Percentiles rank a stretch among this genome's conserved stretches.
These are phyloP conservation scores for Salminus brasiliensis DNA, from an alignment of 2,113 vertebrate species.

Conservation along the genomic window DNA sequence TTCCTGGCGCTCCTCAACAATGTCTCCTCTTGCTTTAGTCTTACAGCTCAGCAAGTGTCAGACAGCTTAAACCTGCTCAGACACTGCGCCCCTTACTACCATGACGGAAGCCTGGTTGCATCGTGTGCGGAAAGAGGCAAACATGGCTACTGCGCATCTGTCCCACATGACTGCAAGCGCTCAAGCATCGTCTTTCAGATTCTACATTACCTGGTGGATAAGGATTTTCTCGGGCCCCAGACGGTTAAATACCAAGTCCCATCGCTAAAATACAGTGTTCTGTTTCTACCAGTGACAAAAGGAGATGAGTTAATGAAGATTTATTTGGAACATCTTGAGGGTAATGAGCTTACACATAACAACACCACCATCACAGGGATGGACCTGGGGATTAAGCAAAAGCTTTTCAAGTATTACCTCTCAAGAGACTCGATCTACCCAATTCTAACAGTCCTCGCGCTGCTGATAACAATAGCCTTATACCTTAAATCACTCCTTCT, in stretches of 20 bases:
- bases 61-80: slow-evolving; percentile 87
- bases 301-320: slow-evolving; percentile 90
- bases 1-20: slow-evolving; percentile 92
- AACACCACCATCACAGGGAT: slow-evolving; percentile 93
- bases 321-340: slow-evolving; percentile 87
- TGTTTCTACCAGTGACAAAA: slow-evolving; percentile 89
- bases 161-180: slow-evolving; percentile 87
- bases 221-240: slow-evolving; percentile 93
- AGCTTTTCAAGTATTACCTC: slow-evolving; percentile 90
- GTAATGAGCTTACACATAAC: slow-evolving; percentile 84
- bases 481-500: slow-evolving; percentile 91
- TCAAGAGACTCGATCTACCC: slow-evolving; percentile 89
- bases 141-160: slow-evolving; percentile 80
- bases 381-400: slow-evolving; percentile 94
- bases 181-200: slow-evolving; percentile 87
- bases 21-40: slow-evolving; percentile 87
- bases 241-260: slow-evolving; percentile 95
- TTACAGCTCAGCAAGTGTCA: slow-evolving; percentile 86
- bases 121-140: slow-evolving; percentile 80
- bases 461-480: slow-evolving; percentile 87
- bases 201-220: slow-evolving; percentile 92
- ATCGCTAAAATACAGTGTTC: slow-evolving; percentile 92
- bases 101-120: slow-evolving; percentile 82
- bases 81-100: slow-evolving; percentile 89
- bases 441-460: slow-evolving; percentile 82